Evolutionary conservation across 2,888 invertebrate species (phyloP), one percentile per base, ranked within the genome.

Genomic region (Brachyptera putata): DNA sequence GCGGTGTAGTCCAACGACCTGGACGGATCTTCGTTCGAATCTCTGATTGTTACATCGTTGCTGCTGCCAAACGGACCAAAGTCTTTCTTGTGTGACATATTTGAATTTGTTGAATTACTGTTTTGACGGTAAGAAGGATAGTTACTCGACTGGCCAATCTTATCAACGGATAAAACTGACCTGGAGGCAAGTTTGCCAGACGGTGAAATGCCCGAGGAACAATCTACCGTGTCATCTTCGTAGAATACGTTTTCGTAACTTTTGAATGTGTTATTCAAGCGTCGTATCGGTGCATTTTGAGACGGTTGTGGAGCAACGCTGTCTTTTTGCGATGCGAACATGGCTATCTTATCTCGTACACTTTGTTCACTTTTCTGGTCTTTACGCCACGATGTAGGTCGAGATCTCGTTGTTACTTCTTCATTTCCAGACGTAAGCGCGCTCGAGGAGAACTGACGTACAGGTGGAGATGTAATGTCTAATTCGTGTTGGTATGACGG

Each of bases 271-370:
- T 72, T 70, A 71, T 73, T 78, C 74, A 41, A 37, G 25, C 48
- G 49, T 25, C 39, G 46, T n/a, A 30, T 39, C n/a, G 58, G 50
- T 11, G 11, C 16, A 3, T 21, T 25, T n/a, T 56, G 7, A 9
- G 53, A 61, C 14, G 56, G 36, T 16, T 57, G 61, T 4, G 39
- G 39, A 37, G 16, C 14, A 11, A 18, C 14, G 9, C 18, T 43
- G 21, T 43, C 43, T 11, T 43, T 21, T 21, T 43, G 43, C 5
- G 43, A 43, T 4, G 43, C 89, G 75, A 91, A 91, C 87, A 91
- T 89, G 61, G 91, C 91, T 68, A 91, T 91, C 77, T 91, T 91
- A 71, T 91, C 91, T 69, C 86, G 84, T 58, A 91, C 90, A 69
- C 89, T 90, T 66, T 84, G 84, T 74, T 87, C 87, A 65, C 89